A percentile compares a stretch with the other conserved stretches of the same genome.
Conservation (phyloP, 2,888 invertebrate species). For the Pseudococcus longispinus region DNA sequence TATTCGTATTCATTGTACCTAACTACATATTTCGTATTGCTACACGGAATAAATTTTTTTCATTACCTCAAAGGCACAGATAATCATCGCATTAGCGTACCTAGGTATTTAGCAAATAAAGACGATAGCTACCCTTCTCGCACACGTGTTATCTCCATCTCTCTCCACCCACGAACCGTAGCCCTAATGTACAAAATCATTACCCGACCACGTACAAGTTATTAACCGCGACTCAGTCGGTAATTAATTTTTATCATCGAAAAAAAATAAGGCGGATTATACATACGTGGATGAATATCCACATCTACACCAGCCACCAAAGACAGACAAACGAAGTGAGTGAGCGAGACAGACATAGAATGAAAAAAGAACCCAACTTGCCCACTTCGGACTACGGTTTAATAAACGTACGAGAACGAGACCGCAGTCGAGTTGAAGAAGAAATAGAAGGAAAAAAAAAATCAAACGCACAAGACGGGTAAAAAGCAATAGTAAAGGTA, state of each 20-base stretch:
- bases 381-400: neutral
- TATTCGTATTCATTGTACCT: neutral
- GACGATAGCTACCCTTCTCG: neutral
- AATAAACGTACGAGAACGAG: slow-evolving; percentile 28
- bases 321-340: neutral
- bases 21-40: neutral
- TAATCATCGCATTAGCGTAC: neutral
- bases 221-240: neutral
- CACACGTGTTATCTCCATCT: neutral
- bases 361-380: neutral
- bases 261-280: slow-evolving; percentile 30
- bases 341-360: neutral
- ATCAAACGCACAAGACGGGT: slow-evolving; percentile 49
- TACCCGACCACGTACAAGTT: neutral
- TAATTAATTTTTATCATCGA: slow-evolving; percentile 31
- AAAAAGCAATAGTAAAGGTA: slow-evolving; percentile 53
- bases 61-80: neutral
- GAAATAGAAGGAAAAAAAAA: slow-evolving; percentile 21
- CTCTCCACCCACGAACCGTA: neutral
- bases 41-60: neutral
- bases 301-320: neutral
- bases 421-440: neutral
- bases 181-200: slow-evolving; percentile 3
- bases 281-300: neutral
- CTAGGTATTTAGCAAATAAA: neutral